phyloP scores from a whole-genome alignment of 2,888 invertebrate genomes.

The Philhelius pedissequus region DNA sequence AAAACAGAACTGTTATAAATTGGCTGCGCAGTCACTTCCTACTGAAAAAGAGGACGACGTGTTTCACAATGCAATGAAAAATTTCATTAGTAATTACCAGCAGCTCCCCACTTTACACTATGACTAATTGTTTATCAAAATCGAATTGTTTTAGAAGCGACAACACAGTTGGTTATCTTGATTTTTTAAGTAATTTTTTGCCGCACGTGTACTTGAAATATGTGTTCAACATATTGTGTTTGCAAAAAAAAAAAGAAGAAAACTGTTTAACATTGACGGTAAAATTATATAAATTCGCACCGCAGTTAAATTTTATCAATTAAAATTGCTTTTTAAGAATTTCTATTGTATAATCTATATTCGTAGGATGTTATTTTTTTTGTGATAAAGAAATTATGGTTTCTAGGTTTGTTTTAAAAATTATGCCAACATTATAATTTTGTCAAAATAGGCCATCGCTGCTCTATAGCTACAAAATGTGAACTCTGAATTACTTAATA shows the following conservation, averaged over 20 bases:
- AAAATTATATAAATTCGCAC: not conserved
- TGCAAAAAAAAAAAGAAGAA: not conserved
- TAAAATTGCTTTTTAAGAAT: not conserved
- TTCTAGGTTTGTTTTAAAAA: not conserved
- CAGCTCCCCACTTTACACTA: not conserved
- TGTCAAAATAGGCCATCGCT: too few species aligned
- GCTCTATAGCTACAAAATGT: too few species aligned
- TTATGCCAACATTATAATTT: too few species aligned
- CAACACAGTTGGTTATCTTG: not conserved
- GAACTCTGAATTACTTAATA: too few species aligned
- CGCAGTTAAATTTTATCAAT: not conserved
- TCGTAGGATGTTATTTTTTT: not conserved
- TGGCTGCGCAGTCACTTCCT: too few species aligned
- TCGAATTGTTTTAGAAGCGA: too few species aligned
- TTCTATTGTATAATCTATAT: not conserved
- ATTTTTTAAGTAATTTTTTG: not conserved
- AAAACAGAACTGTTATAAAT: too few species aligned
- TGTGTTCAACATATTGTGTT: not conserved
- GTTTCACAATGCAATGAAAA: too few species aligned
- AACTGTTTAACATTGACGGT: not conserved
- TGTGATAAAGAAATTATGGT: not conserved
- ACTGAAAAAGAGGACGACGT: too few species aligned
- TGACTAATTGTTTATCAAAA: not conserved
- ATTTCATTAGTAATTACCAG: not conserved
- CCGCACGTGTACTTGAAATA: not conserved